Evolutionary conservation across 2,888 invertebrate genomes (phyloP).

Genomic region (Amphipyra tragopoginis): DNA sequence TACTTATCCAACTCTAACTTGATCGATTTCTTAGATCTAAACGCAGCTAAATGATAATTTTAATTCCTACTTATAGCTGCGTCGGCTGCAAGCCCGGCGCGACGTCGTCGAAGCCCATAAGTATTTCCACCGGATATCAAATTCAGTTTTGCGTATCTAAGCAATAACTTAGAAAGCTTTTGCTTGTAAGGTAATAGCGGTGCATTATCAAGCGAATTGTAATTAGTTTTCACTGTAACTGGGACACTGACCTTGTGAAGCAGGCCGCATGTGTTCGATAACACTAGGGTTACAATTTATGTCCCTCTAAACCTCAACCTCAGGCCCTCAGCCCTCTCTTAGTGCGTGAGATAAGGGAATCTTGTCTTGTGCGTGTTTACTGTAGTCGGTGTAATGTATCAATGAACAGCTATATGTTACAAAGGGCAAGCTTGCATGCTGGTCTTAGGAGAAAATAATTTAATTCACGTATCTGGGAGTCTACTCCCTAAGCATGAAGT

Average conservation of each 20-base stretch:
- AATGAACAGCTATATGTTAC: too few species aligned
- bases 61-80: too few species aligned
- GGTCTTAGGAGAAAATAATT: background rate
- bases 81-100: too few species aligned
- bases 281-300: slow-evolving; percentile 13
- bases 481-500: too few species aligned
- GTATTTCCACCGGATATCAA: too few species aligned
- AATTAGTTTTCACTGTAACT: slow-evolving; percentile 10
- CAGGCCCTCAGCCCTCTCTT: slow-evolving; percentile 18
- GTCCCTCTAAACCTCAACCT: background rate
- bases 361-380: slow-evolving; percentile 16
- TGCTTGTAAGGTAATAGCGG: background rate
- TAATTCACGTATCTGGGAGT: too few species aligned
- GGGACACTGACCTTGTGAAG: slow-evolving; percentile 11
- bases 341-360: slow-evolving; percentile 28
- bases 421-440: too few species aligned
- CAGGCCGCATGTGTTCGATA: background rate
- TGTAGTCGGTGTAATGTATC: background rate
- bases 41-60: too few species aligned
- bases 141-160: too few species aligned
- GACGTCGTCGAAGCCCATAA: too few species aligned
- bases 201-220: background rate
- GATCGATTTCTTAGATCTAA: too few species aligned
- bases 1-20: too few species aligned
- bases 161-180: slow-evolving; percentile 2